phyloP scores from a whole-genome alignment of 2,888 invertebrate species.

The Oxycera nigricornis region DNA sequence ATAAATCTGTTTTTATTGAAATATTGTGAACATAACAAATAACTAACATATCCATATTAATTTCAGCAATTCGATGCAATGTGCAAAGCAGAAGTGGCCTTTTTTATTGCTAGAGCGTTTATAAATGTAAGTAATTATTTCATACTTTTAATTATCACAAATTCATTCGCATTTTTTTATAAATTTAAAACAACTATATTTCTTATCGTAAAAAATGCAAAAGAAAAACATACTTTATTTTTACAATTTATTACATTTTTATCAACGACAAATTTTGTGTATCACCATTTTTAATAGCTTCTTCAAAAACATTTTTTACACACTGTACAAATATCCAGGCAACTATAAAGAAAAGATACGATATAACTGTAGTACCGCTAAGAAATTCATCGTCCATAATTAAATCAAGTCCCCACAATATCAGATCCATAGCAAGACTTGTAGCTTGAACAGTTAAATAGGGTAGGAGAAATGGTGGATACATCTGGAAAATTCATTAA shows the following conservation, averaged over 20 bases:
- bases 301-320: slow-evolving; percentile 51
- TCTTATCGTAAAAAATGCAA: too few relatives aligned
- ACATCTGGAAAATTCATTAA: slow-evolving; percentile 49
- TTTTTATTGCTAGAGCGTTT: slow-evolving; percentile 74
- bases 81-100: slow-evolving; percentile 79
- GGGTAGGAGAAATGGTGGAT: slow-evolving; percentile 51
- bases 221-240: too few relatives aligned
- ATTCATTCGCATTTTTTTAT: too few relatives aligned
- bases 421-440: slow-evolving; percentile 50
- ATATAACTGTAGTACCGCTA: slow-evolving; percentile 48
- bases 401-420: slow-evolving; percentile 51
- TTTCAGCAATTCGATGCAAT: slow-evolving; percentile 79
- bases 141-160: background rate
- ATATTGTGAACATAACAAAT: too few relatives aligned
- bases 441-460: slow-evolving; percentile 52
- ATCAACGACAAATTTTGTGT: slow-evolving; percentile 32
- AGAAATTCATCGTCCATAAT: slow-evolving; percentile 49
- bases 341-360: slow-evolving; percentile 43
- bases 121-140: slow-evolving; percentile 71
- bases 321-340: slow-evolving; percentile 50
- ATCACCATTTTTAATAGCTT: slow-evolving; percentile 48
- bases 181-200: too few relatives aligned
- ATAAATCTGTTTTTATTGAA: too few relatives aligned
- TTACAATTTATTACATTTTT: slow-evolving; percentile 8
- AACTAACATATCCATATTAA: too few relatives aligned